Evolutionary conservation across 2,113 vertebrate species (phyloP).

Genomic region (Paratilapia polleni): DNA sequence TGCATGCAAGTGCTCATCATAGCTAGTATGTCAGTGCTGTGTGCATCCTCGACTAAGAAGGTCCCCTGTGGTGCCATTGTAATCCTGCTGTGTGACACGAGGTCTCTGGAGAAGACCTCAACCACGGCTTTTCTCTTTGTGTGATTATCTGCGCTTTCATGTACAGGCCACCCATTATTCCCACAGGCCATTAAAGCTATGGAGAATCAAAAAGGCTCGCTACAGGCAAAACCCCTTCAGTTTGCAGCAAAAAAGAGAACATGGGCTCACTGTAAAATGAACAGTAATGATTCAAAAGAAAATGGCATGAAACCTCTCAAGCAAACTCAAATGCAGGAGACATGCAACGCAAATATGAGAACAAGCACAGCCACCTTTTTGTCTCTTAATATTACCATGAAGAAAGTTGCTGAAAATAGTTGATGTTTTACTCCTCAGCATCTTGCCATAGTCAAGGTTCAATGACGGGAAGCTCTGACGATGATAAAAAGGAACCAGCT

Average conservation of each 20-base stretch:
- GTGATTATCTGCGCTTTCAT: slow-evolving; percentile 64
- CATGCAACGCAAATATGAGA: slow-evolving; percentile 14
- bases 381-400: neutral
- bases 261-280: neutral
- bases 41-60: slow-evolving; percentile 45
- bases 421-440: slow-evolving; percentile 21
- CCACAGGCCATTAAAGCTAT: slow-evolving; percentile 53
- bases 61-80: slow-evolving; percentile 58
- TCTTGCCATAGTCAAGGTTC: slow-evolving; percentile 33
- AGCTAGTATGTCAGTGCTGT: neutral
- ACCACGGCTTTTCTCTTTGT: slow-evolving; percentile 52
- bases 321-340: neutral
- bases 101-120: slow-evolving; percentile 52
- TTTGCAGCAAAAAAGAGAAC: slow-evolving; percentile 2
- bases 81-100: slow-evolving; percentile 55
- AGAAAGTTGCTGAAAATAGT: slow-evolving; percentile 7
- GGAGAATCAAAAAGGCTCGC: slow-evolving; percentile 40
- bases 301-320: neutral
- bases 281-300: slow-evolving; percentile 27
- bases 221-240: slow-evolving; percentile 18
- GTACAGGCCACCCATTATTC: slow-evolving; percentile 59
- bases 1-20: neutral
- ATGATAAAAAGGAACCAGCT: slow-evolving; percentile 49
- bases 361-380: slow-evolving; percentile 1
- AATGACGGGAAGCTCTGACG: slow-evolving; percentile 39